phyloP scores from a whole-genome alignment of 2,113 vertebrate genomes.

The Archocentrus centrarchus region DNA sequence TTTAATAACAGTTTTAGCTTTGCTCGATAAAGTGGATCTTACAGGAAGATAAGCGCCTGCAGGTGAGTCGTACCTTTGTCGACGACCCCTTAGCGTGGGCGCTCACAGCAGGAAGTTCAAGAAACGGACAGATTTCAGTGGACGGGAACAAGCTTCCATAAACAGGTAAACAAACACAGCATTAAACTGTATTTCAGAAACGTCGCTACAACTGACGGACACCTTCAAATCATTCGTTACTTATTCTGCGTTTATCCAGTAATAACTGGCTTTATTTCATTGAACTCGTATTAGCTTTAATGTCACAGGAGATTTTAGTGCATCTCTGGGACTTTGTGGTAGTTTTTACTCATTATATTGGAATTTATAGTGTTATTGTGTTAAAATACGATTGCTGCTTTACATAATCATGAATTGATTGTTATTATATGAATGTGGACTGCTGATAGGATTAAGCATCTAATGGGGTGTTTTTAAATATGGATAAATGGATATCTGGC shows the following conservation, averaged over 20 bases:
- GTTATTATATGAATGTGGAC: not conserved
- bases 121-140: not conserved
- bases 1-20: accelerated
- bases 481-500: no score
- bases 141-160: not conserved
- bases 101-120: not conserved
- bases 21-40: accelerated
- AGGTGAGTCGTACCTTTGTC: accelerated
- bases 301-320: not conserved
- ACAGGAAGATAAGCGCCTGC: accelerated
- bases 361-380: not conserved
- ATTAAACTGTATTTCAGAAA: not conserved
- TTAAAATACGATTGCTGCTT: accelerated
- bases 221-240: not conserved
- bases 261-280: not conserved
- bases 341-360: accelerated
- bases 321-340: not conserved
- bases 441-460: not conserved
- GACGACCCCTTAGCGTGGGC: conserved; percentile 20
- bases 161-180: not conserved
- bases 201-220: not conserved
- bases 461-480: not conserved
- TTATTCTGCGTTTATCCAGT: accelerated
- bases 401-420: not conserved
- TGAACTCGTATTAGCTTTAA: not conserved